Evolutionary conservation across 2,888 invertebrate species (phyloP).

Genomic region (Sphaerophoria taeniata): DNA sequence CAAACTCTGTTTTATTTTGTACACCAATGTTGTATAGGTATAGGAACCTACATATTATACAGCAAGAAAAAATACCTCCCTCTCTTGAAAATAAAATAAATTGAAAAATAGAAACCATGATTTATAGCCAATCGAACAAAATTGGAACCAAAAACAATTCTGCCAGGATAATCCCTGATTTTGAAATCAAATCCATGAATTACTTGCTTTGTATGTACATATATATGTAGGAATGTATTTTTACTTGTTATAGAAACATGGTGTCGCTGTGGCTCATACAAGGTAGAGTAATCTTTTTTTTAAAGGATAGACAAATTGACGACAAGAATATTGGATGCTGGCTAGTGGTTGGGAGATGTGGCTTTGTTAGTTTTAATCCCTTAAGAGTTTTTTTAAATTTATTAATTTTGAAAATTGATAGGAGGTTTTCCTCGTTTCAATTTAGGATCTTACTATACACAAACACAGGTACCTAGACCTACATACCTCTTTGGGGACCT

Average conservation of each 20-base stretch:
- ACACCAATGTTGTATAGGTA: background rate
- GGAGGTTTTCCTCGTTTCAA: too few relatives aligned
- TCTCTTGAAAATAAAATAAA: slow-evolving; percentile 15
- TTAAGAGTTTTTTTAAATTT: too few relatives aligned
- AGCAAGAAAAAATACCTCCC: background rate
- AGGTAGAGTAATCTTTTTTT: too few relatives aligned
- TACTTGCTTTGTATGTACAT: background rate
- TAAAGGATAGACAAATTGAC: too few relatives aligned
- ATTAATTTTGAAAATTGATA: too few relatives aligned
- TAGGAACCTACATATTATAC: background rate
- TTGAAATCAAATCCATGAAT: background rate
- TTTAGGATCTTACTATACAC: too few relatives aligned
- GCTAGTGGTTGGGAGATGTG: too few relatives aligned
- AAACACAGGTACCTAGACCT: too few relatives aligned
- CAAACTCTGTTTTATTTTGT: background rate
- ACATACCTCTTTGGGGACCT: too few relatives aligned
- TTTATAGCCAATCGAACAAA: slow-evolving; percentile 36
- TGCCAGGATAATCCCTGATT: slow-evolving; percentile 9
- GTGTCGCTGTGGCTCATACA: too few relatives aligned
- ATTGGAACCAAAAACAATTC: slow-evolving; percentile 26
- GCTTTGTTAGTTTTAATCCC: too few relatives aligned
- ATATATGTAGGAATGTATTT: background rate
- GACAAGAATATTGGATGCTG: too few relatives aligned
- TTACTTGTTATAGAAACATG: background rate
- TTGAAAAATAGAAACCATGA: slow-evolving; percentile 33